Evolutionary conservation across 2,888 invertebrate species (phyloP).

Genomic region (Parnassius glacialis): DNA sequence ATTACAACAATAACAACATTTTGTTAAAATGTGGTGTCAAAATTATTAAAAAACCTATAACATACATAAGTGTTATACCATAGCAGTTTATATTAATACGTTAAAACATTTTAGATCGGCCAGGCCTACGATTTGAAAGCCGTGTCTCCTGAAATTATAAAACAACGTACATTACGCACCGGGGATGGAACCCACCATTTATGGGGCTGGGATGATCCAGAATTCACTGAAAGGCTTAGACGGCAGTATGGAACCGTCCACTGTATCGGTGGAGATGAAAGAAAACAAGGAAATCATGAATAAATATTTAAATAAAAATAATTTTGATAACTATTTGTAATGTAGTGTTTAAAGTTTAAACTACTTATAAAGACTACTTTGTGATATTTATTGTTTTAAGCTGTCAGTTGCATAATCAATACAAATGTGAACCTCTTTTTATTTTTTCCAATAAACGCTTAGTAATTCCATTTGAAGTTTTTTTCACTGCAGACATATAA

Average conservation of each 20-base stretch:
- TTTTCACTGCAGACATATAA: too few species aligned
- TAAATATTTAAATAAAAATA: neutral
- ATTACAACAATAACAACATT: too few species aligned
- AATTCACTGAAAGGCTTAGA: conserved; percentile 75
- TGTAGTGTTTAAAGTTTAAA: too few species aligned
- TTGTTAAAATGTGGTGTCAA: too few species aligned
- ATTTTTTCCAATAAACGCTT: conserved; percentile 23
- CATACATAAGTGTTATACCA: too few species aligned
- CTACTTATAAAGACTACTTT: neutral
- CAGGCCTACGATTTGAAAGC: conserved; percentile 89
- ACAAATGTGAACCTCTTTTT: neutral
- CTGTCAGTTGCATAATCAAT: neutral
- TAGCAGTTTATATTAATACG: neutral
- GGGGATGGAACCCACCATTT: conserved; percentile 84
- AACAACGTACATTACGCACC: conserved; percentile 82
- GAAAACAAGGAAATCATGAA: neutral
- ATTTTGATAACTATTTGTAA: neutral
- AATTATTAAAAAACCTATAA: too few species aligned
- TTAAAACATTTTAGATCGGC: conserved; percentile 76
- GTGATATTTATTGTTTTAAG: neutral
- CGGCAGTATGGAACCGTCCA: conserved; percentile 52
- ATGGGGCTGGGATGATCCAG: conserved; percentile 87
- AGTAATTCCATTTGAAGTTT: conserved; percentile 29
- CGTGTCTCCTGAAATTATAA: conserved; percentile 83
- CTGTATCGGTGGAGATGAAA: neutral